These are phyloP conservation scores for Gobio occitaniae DNA, from an alignment of 2,797 vertebrate genomes.

Conservation along the genomic window DNA sequence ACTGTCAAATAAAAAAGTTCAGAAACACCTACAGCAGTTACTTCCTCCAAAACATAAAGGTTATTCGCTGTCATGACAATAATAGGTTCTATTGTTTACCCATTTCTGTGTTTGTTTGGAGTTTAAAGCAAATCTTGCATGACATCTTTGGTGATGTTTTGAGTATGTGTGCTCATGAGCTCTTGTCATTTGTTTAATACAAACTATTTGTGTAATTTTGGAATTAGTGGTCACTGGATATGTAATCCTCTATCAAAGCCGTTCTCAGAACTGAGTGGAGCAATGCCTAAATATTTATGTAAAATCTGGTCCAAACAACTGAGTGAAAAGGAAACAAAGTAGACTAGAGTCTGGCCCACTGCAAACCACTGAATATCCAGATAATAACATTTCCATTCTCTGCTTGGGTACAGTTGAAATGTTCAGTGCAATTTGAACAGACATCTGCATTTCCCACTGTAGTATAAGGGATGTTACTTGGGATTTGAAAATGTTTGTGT, in stretches of 20 bases:
- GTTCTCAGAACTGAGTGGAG: conserved; percentile 21
- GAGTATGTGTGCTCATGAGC: background rate
- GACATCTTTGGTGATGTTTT: background rate
- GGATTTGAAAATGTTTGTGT: background rate
- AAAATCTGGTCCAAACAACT: conserved; percentile 29
- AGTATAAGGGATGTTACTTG: background rate
- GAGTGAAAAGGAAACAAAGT: conserved; percentile 36
- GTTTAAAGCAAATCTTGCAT: background rate
- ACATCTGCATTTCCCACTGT: conserved; percentile 1
- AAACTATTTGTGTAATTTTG: conserved; percentile 36
- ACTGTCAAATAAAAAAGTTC: background rate
- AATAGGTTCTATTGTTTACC: background rate
- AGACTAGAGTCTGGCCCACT: conserved; percentile 8
- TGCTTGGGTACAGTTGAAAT: background rate
- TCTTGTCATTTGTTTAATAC: conserved; percentile 32
- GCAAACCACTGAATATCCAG: conserved; percentile 28
- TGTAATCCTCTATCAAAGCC: conserved; percentile 35
- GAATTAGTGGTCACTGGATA: conserved; percentile 47
- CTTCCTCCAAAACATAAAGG: background rate
- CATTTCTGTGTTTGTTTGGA: background rate
- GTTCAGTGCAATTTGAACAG: conserved; percentile 12
- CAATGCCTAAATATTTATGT: conserved; percentile 45
- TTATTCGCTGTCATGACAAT: background rate
- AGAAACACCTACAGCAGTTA: background rate
- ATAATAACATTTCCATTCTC: conserved; percentile 41